Evolutionary conservation across 1,140 invertebrate species (phyloP).

Genomic region (Drosophila trapezifrons): DNA sequence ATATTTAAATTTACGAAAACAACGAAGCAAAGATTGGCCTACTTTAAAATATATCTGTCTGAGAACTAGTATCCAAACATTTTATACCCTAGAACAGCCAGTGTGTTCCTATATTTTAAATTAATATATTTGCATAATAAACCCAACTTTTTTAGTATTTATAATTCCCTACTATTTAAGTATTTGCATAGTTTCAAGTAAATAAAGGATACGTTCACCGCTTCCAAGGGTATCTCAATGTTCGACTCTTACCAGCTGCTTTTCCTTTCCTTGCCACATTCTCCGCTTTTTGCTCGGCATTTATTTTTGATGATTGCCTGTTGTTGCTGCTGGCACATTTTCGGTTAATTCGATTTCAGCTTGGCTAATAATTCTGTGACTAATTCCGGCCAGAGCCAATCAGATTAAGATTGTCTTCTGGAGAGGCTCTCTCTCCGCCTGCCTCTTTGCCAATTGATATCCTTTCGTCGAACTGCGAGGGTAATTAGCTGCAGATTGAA

Average conservation of each 20-base stretch:
- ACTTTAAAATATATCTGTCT: neutral
- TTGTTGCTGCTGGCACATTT: constrained; percentile 40
- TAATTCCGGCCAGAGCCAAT: constrained; percentile 27
- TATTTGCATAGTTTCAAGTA: neutral
- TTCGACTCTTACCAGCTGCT: constrained; percentile 1
- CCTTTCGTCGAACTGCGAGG: constrained; percentile 15
- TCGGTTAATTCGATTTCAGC: constrained; percentile 38
- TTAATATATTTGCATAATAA: neutral
- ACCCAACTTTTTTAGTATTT: neutral
- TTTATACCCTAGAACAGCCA: neutral
- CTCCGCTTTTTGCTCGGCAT: constrained; percentile 8
- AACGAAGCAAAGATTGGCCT: neutral
- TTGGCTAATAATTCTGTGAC: constrained; percentile 42
- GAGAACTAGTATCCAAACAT: neutral
- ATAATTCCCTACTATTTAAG: neutral
- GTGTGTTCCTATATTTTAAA: neutral
- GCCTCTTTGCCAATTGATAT: neutral
- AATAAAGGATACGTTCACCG: too few species aligned
- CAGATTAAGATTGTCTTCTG: constrained; percentile 26
- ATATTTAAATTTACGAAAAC: neutral
- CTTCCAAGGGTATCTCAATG: neutral
- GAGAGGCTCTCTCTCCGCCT: neutral
- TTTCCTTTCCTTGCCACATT: constrained; percentile 28
- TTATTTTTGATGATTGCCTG: constrained; percentile 26
- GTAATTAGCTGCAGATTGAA: neutral